Evolutionary conservation across 2,797 vertebrate species (phyloP).

Genomic region (Pantherophis vulpinus): DNA sequence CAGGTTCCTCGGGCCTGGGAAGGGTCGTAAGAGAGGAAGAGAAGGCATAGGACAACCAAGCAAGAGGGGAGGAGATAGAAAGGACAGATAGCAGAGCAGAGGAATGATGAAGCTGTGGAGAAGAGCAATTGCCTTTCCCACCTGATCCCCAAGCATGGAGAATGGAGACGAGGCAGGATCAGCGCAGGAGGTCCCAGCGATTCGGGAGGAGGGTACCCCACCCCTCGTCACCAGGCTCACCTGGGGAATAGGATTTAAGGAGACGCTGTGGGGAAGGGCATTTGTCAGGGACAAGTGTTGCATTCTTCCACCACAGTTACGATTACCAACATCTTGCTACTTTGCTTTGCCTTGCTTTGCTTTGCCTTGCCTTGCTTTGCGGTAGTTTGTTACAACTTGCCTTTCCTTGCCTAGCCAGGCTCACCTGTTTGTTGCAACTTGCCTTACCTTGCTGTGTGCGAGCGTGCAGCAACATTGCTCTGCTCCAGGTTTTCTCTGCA

Average conservation of each 20-base stretch:
- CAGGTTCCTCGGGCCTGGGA: accelerated
- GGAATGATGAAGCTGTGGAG: background rate
- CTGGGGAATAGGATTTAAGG: background rate
- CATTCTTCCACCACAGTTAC: too few relatives aligned
- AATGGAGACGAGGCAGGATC: background rate
- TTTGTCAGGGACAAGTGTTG: background rate
- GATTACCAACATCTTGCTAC: too few relatives aligned
- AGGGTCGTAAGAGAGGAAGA: background rate
- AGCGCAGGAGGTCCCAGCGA: accelerated
- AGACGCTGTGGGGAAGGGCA: background rate
- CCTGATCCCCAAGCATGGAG: background rate
- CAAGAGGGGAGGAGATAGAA: background rate
- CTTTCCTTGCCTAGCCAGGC: background rate
- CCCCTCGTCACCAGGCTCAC: background rate
- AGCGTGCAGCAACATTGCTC: too few relatives aligned
- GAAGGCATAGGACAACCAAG: accelerated
- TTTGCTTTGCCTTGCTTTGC: background rate
- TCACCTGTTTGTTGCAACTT: background rate
- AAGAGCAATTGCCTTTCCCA: background rate
- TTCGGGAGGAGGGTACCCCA: background rate
- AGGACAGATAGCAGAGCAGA: background rate
- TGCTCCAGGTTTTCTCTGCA: too few relatives aligned
- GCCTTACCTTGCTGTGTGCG: too few relatives aligned
- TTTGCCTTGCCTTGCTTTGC: background rate
- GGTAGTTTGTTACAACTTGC: too few relatives aligned